A percentile compares a stretch with the other conserved stretches of the same genome.
phyloP scores from a whole-genome alignment of 2,888 invertebrate species.

The Blomia tropicalis region DNA sequence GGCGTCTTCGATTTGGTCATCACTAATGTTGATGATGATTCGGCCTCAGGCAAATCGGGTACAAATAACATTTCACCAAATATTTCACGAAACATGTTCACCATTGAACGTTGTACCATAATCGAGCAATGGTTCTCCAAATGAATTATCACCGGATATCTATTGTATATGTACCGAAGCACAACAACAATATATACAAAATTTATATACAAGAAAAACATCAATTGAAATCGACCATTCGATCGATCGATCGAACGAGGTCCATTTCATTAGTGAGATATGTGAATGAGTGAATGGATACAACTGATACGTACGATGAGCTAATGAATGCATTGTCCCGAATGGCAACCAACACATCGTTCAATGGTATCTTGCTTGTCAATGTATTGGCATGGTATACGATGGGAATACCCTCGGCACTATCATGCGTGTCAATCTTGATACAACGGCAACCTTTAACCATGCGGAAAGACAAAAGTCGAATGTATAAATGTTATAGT shows the following conservation, averaged over 20 bases:
- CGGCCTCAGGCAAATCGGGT: constrained; percentile 16
- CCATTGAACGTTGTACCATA: constrained; percentile 38
- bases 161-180: no score
- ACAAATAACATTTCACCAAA: constrained; percentile 35
- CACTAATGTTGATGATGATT: neutral
- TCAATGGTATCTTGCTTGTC: constrained; percentile 39
- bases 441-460: constrained; percentile 39
- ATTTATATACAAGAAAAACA: neutral
- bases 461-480: no score
- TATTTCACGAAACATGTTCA: constrained; percentile 33
- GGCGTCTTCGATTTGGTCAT: neutral
- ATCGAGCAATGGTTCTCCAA: constrained; percentile 41
- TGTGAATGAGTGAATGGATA: neutral
- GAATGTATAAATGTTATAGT: no score
- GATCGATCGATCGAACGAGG: no score
- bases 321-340: constrained; percentile 40
- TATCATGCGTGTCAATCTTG: constrained; percentile 45
- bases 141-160: constrained; percentile 41
- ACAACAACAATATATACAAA: neutral
- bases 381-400: constrained; percentile 43
- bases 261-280: neutral
- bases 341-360: constrained; percentile 32
- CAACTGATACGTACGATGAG: constrained; percentile 27
- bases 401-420: constrained; percentile 38
- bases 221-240: no score